Conservation (phyloP, 2,797 vertebrate genomes). For the Trachops cirrhosus region DNA sequence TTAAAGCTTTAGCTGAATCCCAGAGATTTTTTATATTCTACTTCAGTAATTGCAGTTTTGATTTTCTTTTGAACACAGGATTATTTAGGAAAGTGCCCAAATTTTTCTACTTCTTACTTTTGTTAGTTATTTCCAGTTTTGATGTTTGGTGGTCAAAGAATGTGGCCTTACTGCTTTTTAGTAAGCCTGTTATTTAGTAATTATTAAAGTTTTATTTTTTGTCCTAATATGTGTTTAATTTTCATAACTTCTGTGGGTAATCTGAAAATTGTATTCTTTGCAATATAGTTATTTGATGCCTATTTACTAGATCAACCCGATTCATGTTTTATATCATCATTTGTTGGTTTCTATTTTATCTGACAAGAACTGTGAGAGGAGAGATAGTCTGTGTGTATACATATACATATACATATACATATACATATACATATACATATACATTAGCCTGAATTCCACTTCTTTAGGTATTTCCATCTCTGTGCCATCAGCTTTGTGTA, state of each 20-base stretch:
- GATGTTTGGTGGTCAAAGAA: not conserved
- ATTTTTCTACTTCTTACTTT: conserved; percentile 8
- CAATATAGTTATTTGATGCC: not conserved
- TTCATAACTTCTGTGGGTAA: not conserved
- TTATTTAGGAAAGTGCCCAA: not conserved
- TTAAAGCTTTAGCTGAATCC: not conserved
- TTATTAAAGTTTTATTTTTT: not conserved
- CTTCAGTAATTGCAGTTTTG: conserved; percentile 14
- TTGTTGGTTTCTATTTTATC: conserved; percentile 5
- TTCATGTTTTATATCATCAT: not conserved
- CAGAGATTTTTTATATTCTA: not conserved
- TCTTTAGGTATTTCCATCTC: not conserved
- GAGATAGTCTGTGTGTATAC: not conserved
- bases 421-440: too few relatives aligned
- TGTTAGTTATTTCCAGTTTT: conserved; percentile 23
- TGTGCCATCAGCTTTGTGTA: not conserved
- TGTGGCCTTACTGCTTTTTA: not conserved
- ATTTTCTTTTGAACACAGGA: conserved; percentile 15
- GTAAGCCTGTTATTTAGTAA: not conserved
- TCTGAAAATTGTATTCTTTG: conserved; percentile 13
- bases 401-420: too few relatives aligned
- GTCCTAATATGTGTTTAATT: not conserved
- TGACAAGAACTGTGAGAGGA: conserved; percentile 14
- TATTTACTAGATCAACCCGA: not conserved
- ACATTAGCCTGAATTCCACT: not conserved